Conservation (phyloP, 2,113 vertebrate species). For the Lophius piscatorius region DNA sequence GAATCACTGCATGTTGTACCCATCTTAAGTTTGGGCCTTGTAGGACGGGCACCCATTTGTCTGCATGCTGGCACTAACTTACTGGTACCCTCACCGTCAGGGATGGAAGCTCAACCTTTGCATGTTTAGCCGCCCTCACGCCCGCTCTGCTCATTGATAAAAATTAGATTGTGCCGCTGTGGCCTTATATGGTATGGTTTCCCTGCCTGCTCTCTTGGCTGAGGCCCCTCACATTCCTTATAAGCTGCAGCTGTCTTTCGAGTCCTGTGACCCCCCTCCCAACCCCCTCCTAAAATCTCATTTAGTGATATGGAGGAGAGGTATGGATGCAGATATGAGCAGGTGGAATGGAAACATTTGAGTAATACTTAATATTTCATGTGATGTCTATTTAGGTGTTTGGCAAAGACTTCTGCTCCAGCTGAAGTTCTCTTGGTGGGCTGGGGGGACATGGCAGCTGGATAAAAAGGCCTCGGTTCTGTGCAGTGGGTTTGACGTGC, state of each 20-base stretch:
- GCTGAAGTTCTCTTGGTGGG: neutral
- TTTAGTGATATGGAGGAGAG: slow-evolving; percentile 70
- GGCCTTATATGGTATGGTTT: slow-evolving; percentile 98
- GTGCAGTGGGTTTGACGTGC: slow-evolving; percentile 3
- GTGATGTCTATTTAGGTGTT: slow-evolving; percentile 28
- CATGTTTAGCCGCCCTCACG: slow-evolving; percentile 63
- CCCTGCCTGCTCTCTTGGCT: slow-evolving; percentile 87
- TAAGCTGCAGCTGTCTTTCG: slow-evolving; percentile 96
- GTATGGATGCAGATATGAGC: slow-evolving; percentile 66
- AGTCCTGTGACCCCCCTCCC: slow-evolving; percentile 74
- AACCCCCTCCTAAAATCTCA: slow-evolving; percentile 26
- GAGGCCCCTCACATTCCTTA: slow-evolving; percentile 94
- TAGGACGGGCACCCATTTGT: slow-evolving; percentile 32
- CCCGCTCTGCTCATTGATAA: slow-evolving; percentile 90
- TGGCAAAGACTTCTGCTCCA: slow-evolving; percentile 18
- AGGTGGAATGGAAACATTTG: slow-evolving; percentile 76
- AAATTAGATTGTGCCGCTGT: slow-evolving; percentile 93
- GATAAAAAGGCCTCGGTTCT: neutral
- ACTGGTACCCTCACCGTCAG: slow-evolving; percentile 29
- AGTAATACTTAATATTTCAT: slow-evolving; percentile 34
- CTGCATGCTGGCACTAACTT: slow-evolving; percentile 26
- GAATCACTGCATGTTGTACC: slow-evolving; percentile 27
- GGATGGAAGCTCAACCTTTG: slow-evolving; percentile 62
- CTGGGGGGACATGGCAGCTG: slow-evolving; percentile 17
- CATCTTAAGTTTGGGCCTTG: slow-evolving; percentile 34